A percentile compares a stretch with the other conserved stretches of the same genome.
These are phyloP conservation scores for Ptilorrhoa leucosticta DNA, from an alignment of 2,113 vertebrate genomes.

Conservation along the genomic window DNA sequence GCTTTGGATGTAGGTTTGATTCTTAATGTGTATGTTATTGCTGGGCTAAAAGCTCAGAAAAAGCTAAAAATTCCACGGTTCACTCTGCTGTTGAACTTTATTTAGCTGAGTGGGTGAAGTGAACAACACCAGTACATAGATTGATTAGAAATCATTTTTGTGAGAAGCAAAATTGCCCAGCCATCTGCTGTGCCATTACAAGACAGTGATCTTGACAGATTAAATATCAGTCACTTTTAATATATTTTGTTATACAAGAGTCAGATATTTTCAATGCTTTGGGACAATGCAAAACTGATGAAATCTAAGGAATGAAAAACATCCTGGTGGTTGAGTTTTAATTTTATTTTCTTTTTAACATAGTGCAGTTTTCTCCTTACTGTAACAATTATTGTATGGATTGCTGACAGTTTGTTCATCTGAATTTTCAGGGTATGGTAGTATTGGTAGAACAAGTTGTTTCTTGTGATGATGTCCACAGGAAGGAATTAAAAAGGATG, in stretches of 20 bases:
- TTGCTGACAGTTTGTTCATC: not conserved
- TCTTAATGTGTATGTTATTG: not conserved
- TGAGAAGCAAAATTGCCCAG: not conserved
- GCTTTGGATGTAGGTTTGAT: not conserved
- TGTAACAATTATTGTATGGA: not conserved
- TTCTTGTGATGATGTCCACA: not conserved
- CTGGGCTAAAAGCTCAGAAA: not conserved
- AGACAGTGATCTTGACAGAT: not conserved
- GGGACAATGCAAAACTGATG: not conserved
- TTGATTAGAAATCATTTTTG: not conserved
- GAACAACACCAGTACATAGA: not conserved
- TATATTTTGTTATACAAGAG: not conserved
- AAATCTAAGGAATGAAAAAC: not conserved
- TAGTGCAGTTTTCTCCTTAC: not conserved
- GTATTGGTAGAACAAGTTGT: not conserved
- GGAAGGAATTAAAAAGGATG: not conserved
- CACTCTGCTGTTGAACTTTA: constrained; percentile 7
- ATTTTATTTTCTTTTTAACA: not conserved
- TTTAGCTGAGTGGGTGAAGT: constrained; percentile 20
- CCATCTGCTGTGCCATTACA: constrained; percentile 6
- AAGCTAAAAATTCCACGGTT: not conserved
- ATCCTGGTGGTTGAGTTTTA: not conserved
- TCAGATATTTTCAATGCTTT: not conserved
- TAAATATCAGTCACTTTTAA: not conserved
- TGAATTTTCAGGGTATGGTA: not conserved